Evolutionary conservation across 2,113 vertebrate species (phyloP).

Genomic region (Actenoides hombroni): DNA sequence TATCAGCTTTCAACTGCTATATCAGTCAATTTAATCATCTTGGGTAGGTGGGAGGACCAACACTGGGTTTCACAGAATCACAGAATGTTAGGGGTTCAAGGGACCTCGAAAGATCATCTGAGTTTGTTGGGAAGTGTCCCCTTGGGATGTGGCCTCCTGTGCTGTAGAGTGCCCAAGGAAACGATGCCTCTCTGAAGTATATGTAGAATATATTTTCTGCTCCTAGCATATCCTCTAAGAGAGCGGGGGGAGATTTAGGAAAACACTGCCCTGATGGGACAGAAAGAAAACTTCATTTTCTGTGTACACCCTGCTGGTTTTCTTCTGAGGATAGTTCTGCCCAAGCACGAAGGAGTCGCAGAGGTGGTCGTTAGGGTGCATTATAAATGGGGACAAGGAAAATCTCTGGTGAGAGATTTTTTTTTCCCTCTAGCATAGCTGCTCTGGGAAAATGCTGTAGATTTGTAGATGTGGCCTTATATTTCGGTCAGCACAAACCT

Average conservation of each 20-base stretch:
- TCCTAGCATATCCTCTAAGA: neutral
- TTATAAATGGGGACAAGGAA: neutral
- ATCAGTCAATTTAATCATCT: neutral
- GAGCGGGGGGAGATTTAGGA: neutral
- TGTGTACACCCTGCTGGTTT: neutral
- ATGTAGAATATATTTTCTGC: neutral
- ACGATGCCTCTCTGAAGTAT: rapidly evolving
- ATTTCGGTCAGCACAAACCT: neutral
- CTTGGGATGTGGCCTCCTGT: neutral
- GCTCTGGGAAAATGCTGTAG: neutral
- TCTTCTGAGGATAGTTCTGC: neutral
- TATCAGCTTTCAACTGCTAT: neutral
- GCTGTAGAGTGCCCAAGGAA: neutral
- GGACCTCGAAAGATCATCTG: too few species aligned
- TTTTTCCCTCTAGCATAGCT: neutral
- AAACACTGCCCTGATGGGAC: neutral
- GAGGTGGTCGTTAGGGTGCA: neutral
- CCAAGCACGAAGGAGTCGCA: neutral
- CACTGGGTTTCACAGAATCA: neutral
- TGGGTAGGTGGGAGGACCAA: neutral
- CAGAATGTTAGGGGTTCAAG: too few species aligned
- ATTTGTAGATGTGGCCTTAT: neutral
- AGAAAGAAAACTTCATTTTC: neutral
- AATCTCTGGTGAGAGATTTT: neutral
- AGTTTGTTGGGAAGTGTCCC: neutral